Percentiles rank a stretch among this genome's conserved stretches.
Evolutionary conservation across 2,888 invertebrate genomes (phyloP).

Genomic region (Tipula helvola): DNA sequence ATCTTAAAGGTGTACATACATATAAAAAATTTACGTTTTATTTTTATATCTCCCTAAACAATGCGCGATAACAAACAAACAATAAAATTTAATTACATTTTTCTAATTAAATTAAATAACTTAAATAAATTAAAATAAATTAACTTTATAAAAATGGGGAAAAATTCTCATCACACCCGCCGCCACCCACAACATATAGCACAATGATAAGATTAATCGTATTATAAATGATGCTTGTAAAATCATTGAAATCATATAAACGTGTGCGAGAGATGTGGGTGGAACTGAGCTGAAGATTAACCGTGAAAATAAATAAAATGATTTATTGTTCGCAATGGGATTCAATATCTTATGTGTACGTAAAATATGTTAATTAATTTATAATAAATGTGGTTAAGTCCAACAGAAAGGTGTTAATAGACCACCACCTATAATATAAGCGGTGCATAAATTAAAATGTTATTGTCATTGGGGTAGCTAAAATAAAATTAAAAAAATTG

Average conservation of each 20-base stretch:
- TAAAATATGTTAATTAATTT: background rate
- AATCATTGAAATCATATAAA: background rate
- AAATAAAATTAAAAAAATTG: background rate
- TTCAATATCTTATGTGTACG: background rate
- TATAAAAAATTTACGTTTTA: background rate
- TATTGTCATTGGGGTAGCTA: background rate
- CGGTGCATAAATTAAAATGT: background rate
- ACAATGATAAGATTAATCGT: background rate
- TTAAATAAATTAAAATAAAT: background rate
- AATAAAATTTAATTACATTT: background rate
- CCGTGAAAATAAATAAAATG: background rate
- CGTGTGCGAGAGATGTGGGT: background rate
- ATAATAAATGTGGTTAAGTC: background rate
- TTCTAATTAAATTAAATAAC: background rate
- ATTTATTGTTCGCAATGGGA: background rate
- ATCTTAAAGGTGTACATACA: background rate
- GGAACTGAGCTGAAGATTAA: background rate
- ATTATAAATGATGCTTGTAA: background rate
- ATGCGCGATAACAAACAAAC: background rate
- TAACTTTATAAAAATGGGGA: background rate
- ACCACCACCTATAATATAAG: background rate
- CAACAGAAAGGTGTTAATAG: background rate
- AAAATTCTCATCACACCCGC: background rate
- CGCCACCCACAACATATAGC: background rate
- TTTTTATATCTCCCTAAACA: background rate